phyloP scores from a whole-genome alignment of 2,113 vertebrate species.

The Carassius carassius region DNA sequence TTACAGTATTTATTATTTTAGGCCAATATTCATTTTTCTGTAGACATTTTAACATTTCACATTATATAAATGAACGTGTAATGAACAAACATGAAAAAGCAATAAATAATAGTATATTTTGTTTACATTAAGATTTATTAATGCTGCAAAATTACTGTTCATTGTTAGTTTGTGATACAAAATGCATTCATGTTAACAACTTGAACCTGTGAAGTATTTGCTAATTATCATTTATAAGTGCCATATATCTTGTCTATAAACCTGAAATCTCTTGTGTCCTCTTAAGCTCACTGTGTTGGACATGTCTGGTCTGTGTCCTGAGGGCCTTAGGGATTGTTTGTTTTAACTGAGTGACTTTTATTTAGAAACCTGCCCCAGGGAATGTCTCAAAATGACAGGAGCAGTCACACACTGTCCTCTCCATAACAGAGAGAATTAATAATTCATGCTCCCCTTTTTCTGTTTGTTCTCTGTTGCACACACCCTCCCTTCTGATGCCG shows the following conservation, averaged over 20 bases:
- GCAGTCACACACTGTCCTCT: conserved; percentile 50
- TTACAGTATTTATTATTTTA: not conserved
- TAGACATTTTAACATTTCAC: not conserved
- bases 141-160: not conserved
- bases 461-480: conserved; percentile 31
- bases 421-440: conserved; percentile 51
- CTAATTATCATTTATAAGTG: not conserved
- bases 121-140: not conserved
- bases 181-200: not conserved
- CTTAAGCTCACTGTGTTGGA: conserved; percentile 2
- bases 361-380: conserved; percentile 49
- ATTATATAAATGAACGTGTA: not conserved
- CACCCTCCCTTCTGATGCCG: conserved; percentile 40
- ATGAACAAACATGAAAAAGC: not conserved
- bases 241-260: not conserved
- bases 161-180: not conserved
- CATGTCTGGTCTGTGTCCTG: conserved; percentile 49
- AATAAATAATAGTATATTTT: not conserved
- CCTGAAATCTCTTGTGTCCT: not conserved
- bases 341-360: conserved; percentile 52
- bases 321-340: conserved; percentile 49
- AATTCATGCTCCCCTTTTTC: conserved; percentile 50
- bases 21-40: not conserved
- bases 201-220: not conserved
- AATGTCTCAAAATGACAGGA: conserved; percentile 41